These are phyloP conservation scores for Datnioides undecimradiatus DNA, from an alignment of 2,113 vertebrate genomes.

Conservation along the genomic window DNA sequence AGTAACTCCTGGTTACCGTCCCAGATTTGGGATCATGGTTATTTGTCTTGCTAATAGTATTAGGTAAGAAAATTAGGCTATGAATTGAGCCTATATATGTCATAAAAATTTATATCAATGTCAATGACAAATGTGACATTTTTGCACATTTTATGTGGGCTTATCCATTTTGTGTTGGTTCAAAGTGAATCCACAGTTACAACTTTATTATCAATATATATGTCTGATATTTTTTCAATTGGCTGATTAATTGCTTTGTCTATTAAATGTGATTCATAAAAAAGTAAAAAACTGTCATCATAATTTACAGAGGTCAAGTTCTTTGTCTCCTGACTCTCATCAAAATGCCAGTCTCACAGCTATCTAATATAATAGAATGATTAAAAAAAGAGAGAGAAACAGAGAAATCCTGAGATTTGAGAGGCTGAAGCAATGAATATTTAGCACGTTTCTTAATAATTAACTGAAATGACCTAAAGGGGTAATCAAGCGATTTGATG, in stretches of 20 bases:
- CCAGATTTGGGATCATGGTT: slow-evolving; percentile 35
- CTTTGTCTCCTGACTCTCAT: not conserved
- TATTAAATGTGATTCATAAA: not conserved
- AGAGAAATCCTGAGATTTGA: not conserved
- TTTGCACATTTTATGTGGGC: not conserved
- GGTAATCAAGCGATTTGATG: not conserved
- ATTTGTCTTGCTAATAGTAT: slow-evolving; percentile 46
- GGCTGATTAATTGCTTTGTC: not conserved
- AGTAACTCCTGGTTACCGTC: slow-evolving; percentile 42
- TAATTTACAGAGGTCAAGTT: not conserved
- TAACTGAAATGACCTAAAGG: not conserved
- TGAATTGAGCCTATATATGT: not conserved
- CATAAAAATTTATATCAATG: not conserved
- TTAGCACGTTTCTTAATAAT: not conserved
- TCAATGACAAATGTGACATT: slow-evolving; percentile 2
- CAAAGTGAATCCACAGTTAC: not conserved
- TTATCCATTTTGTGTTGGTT: not conserved
- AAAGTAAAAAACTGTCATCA: not conserved
- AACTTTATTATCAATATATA: not conserved
- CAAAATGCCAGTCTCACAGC: not conserved
- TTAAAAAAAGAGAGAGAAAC: not conserved
- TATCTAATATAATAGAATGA: not conserved
- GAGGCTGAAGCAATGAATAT: not conserved
- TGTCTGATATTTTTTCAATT: not conserved
- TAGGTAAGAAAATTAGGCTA: slow-evolving; percentile 12